Base-by-base conservation (phyloP, 2,888 invertebrate genomes). In the Sipunculus nudus region DNA sequence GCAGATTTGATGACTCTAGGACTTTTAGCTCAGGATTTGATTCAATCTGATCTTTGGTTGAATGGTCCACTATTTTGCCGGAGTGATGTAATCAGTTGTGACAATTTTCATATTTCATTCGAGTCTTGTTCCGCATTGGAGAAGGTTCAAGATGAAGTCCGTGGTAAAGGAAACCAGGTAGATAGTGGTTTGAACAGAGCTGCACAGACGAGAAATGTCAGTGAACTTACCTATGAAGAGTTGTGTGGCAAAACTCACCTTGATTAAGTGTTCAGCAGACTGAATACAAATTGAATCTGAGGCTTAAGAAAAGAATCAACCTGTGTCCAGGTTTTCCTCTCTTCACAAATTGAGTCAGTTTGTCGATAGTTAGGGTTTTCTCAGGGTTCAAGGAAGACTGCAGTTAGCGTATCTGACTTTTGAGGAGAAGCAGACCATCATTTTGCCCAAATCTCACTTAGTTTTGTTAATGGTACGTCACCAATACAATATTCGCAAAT, bases 1-100 rank as follows among this genome's bases (percentile, higher is more conserved):
- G 77, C 76, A 2, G 78, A 78, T 59, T 55, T 65, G 8, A 62
- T 69, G 2, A 71, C 72, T 16, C 32, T 74, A 47, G 77, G 74
- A 8, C 1, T 68, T 16, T 25, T 53, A 13, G 53, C 63, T 3
- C 28, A 43, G 1, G 56, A 63, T 21, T 53, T 71, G 8, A 16
- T 40, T 5, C 26, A 52, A 2, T 26, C 47, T 21, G 10, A 46
- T 3, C 25, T 66, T 0, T 77, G 75, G 75, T 72, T 67, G 67
- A 32, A 59, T 8, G 35, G 10, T 35, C n/a, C n/a, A n/a, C n/a
- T n/a, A n/a, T n/a, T 35, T 35, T 16, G 10, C 10, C 35, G 16
- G 10, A 35, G 16, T 35, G 16, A 35, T 35, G 35, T 13, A 13
- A 35, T 35, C 35, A 13, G 35, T 35, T 13, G 16, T 35, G 10